These are phyloP conservation scores for Monopterus albus DNA, from an alignment of 2,113 vertebrate species.

Conservation along the genomic window DNA sequence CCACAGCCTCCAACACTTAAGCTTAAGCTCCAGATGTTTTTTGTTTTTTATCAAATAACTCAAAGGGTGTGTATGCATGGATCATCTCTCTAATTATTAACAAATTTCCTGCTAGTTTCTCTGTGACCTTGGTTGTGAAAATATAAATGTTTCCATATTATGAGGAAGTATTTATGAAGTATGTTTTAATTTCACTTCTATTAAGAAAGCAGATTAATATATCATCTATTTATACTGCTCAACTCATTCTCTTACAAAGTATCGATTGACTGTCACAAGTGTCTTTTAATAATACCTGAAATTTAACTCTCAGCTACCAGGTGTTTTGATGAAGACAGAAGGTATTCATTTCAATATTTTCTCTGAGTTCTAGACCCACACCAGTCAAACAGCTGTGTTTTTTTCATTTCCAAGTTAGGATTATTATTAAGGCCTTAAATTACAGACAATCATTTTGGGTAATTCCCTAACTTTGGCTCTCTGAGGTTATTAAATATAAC, in stretches of 20 bases:
- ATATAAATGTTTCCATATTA: neutral
- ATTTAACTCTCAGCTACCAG: neutral
- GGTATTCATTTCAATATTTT: neutral
- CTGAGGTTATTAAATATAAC: conserved; percentile 17
- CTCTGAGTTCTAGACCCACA: neutral
- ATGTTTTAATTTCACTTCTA: neutral
- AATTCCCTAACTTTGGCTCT: conserved; percentile 27
- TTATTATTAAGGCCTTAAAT: conserved; percentile 36
- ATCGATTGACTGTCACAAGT: neutral
- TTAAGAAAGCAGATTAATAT: neutral
- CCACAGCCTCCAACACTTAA: neutral
- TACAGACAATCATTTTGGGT: conserved; percentile 32
- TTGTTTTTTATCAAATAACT: neutral
- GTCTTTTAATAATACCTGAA: neutral
- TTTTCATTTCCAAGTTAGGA: neutral
- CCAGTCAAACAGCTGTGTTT: conserved; percentile 7
- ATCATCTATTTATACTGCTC: neutral
- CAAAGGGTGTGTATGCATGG: neutral
- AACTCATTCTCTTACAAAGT: neutral
- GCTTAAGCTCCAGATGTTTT: neutral
- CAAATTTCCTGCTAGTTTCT: neutral
- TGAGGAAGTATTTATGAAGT: neutral
- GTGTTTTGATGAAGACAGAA: neutral
- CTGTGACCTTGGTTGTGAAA: neutral
- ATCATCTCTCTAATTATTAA: too few relatives aligned